Conservation (phyloP, 2,113 vertebrate species). For the Myotis davidii region DNA sequence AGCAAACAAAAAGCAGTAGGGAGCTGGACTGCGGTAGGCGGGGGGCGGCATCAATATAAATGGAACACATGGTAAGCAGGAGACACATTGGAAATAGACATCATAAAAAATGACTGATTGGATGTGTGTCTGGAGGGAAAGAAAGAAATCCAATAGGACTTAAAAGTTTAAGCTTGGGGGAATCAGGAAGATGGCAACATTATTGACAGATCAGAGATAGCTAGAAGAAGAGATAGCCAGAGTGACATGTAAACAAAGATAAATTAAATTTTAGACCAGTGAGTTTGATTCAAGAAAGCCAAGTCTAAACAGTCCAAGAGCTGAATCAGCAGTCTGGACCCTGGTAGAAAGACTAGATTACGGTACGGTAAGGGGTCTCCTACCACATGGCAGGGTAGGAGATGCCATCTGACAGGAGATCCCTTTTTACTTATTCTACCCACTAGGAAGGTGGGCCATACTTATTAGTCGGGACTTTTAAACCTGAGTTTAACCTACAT, state of each 20-base stretch:
- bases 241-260: constrained; percentile 1
- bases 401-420: neutral
- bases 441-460: neutral
- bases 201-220: neutral
- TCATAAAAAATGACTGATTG: neutral
- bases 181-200: neutral
- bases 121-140: neutral
- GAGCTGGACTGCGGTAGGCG: neutral
- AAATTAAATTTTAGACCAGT: neutral
- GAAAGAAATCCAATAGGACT: neutral
- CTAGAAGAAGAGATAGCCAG: neutral
- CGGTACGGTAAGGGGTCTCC: neutral
- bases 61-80: neutral
- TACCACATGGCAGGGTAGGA: neutral
- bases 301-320: neutral
- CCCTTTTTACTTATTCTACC: neutral
- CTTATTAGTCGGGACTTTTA: neutral
- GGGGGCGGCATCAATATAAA: neutral
- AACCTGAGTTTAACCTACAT: constrained; percentile 5
- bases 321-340: neutral
- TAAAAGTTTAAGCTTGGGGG: neutral
- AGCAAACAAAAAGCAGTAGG: neutral
- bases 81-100: neutral
- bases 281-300: constrained; percentile 7
- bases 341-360: neutral